phyloP scores from a whole-genome alignment of 2,797 vertebrate species.

The Myripristis jacobus region DNA sequence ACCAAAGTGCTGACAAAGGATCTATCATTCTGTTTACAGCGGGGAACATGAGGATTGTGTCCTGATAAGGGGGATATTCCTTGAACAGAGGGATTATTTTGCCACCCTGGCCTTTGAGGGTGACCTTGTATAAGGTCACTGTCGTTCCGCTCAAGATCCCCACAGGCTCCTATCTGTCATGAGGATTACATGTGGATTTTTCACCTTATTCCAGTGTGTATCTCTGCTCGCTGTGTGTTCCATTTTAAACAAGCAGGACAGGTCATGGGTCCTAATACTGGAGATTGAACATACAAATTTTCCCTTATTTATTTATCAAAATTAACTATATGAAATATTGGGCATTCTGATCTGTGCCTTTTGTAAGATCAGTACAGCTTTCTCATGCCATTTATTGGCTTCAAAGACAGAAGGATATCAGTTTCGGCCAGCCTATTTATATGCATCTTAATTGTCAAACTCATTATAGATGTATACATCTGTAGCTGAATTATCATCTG shows the following conservation, averaged over 20 bases:
- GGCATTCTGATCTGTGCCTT: background rate
- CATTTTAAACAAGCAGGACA: background rate
- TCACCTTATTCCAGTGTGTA: conserved; percentile 22
- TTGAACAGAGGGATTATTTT: conserved; percentile 34
- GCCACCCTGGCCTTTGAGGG: conserved; percentile 34
- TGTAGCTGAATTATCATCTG: conserved; percentile 44
- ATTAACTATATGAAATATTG: background rate
- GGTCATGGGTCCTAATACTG: no score
- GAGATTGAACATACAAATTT: no score
- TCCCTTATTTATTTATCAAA: background rate
- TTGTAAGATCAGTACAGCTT: conserved; percentile 9
- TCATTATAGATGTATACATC: conserved; percentile 31
- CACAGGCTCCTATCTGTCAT: conserved; percentile 29
- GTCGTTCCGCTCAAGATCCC: conserved; percentile 25
- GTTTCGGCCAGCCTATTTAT: conserved; percentile 39
- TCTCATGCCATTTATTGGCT: conserved; percentile 1
- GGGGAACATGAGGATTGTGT: conserved; percentile 54
- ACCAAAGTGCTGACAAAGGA: conserved; percentile 68
- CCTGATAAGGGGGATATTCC: conserved; percentile 39
- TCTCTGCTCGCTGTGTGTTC: conserved; percentile 5
- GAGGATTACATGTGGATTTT: conserved; percentile 34
- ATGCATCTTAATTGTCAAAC: conserved; percentile 52
- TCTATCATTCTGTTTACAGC: conserved; percentile 65
- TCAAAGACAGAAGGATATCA: background rate
- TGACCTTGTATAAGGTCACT: conserved; percentile 52